Conservation (phyloP, 2,888 invertebrate genomes). For the Drosophila lacicola region DNA sequence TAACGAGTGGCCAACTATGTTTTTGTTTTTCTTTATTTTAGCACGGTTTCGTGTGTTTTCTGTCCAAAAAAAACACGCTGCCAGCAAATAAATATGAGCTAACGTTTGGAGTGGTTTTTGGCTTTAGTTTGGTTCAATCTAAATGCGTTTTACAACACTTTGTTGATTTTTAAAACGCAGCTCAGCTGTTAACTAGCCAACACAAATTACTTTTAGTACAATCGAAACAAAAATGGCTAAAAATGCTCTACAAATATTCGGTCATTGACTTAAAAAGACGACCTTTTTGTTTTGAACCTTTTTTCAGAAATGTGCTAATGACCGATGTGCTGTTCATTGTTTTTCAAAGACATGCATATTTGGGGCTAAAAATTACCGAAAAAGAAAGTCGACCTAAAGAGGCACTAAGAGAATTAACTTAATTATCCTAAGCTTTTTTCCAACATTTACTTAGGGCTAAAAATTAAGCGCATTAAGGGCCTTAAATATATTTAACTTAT, state of each 20-base stretch:
- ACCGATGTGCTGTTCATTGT: too few relatives aligned
- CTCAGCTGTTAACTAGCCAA: background rate
- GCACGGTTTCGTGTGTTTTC: constrained; percentile 11
- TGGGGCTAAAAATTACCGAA: too few relatives aligned
- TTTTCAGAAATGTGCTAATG: too few relatives aligned
- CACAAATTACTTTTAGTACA: constrained; percentile 1
- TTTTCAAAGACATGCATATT: too few relatives aligned
- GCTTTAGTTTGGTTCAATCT: constrained; percentile 9
- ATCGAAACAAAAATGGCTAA: background rate
- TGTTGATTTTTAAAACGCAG: constrained; percentile 11
- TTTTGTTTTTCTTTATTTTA: background rate
- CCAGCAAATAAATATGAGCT: background rate
- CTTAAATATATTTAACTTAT: too few relatives aligned
- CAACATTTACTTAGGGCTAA: too few relatives aligned
- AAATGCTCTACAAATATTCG: background rate
- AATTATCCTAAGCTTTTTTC: too few relatives aligned
- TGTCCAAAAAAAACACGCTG: background rate
- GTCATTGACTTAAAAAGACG: too few relatives aligned
- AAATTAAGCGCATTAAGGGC: too few relatives aligned
- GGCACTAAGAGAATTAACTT: too few relatives aligned
- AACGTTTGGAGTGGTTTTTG: background rate
- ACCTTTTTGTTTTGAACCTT: too few relatives aligned
- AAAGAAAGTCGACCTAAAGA: too few relatives aligned
- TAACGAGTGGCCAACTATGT: constrained; percentile 8
- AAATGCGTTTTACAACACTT: constrained; percentile 11